Base-by-base conservation (phyloP, 2,113 vertebrate genomes). In the Pteruthius melanotis region DNA sequence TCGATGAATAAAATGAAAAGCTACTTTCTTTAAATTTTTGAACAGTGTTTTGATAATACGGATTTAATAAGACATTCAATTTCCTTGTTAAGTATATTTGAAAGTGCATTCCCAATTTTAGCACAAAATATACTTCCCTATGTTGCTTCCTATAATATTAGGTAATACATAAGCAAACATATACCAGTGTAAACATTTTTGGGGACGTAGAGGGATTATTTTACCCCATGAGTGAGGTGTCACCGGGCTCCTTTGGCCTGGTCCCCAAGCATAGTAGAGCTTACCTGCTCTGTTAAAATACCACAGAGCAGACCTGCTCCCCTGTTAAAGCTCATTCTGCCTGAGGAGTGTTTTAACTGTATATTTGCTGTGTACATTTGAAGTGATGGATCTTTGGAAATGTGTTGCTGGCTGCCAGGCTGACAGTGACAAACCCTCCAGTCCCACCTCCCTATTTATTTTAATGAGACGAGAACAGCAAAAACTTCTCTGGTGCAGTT, bases 1-100 rank as follows among this genome's bases (percentile, higher is more conserved):
- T 98, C 98, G 98, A 99, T 99, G 99, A 99, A 99, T 99, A 98
- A 99, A 99, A 99, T 99, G 98, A 99, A 99, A 99, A 98, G 98
- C 98, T 98, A 98, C 98, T 98, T 98, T 98, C 98, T 99, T 98
- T 98, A 99, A 99, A 98, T 98, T 98, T 98, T 98, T 98, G 98
- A 98, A 98, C 96, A 98, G 97, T 98, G 98, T 98, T 98, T 98
- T 98, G 98, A 98, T 98, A 98, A 98, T 98, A 98, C 95, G 96
- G 97, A 97, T 98, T 98, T 98, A 98, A 98, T 98, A 98, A 98
- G 98, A 98, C 97, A 97, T 98, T 98, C 98, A 98, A 97, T 98
- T 98, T 98, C 97, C 98, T 98, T 98, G 97, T 98, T 98, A 98
- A 98, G 95, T 98, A 97, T 98, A 97, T 98, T 97, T 98, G 95